These are phyloP conservation scores for Galagoides demidoff DNA, from an alignment of 2,797 vertebrate genomes.

Conservation along the genomic window DNA sequence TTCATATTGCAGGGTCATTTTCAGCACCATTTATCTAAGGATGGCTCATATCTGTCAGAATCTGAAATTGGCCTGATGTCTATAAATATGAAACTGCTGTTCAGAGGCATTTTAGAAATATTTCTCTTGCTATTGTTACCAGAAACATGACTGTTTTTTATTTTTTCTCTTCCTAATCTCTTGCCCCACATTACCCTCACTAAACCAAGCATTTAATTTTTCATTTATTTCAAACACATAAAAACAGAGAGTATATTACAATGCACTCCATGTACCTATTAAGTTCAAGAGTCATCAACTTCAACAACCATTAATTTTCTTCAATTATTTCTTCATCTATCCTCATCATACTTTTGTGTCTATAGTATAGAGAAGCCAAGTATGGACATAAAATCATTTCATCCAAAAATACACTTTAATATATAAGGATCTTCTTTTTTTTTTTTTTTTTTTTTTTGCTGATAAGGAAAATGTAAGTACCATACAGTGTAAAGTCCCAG, in stretches of 20 bases:
- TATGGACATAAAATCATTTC: conserved; percentile 19
- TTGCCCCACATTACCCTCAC: background rate
- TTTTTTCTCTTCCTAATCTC: background rate
- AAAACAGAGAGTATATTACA: conserved; percentile 35
- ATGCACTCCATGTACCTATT: conserved; percentile 51
- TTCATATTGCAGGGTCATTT: background rate
- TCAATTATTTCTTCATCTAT: conserved; percentile 18
- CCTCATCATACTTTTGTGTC: background rate
- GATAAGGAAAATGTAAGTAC: background rate
- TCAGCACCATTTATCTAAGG: background rate
- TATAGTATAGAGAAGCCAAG: background rate
- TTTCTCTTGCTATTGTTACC: background rate
- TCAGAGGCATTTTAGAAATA: background rate
- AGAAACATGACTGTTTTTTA: background rate
- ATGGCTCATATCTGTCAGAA: background rate
- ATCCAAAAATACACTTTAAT: background rate
- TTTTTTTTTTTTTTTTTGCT: too few relatives aligned
- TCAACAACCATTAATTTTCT: conserved; percentile 56
- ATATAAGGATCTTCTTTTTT: background rate
- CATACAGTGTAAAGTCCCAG: background rate
- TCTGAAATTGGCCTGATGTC: background rate
- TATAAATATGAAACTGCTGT: background rate
- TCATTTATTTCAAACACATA: conserved; percentile 6
- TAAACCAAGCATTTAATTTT: background rate
- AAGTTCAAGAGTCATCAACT: conserved; percentile 49